Base-by-base conservation (phyloP, 2,888 invertebrate genomes). In the Sinhomidia bicolor region DNA sequence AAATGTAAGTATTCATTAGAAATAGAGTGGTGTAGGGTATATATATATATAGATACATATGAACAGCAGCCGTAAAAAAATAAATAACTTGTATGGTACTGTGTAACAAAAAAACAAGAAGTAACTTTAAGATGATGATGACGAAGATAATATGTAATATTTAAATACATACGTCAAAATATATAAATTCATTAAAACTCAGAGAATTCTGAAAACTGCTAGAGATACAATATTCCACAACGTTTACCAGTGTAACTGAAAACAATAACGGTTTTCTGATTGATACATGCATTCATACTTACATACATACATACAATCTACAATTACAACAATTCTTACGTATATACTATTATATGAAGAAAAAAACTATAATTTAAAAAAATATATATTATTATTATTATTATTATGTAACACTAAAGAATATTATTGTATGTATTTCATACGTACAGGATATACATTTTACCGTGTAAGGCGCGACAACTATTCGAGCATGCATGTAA, bases 241-340 rank as follows among this genome's bases (percentile, higher is more conserved):
- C 57, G 79, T 88, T 83, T 84, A 89, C 89, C 84, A 89, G 85
- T 80, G 89, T 89, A 89, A 89, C 89, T 85, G 89, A 89, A 84
- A 89, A 89, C 89, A 89, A 89, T 89, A 78, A 88, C 57, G 83
- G 88, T 88, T 88, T 88, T 88, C 88, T 88, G 78, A 84, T 71
- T 80, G 54, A 65, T 78, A 76, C 32, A 83, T 78, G 60, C 51
- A 26, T n/a, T 29, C 14, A 51, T 20, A 57, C n/a, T 57, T 36
- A 29, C 32, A 51, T 54, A 65, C 26, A 62, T 29, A n/a, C n/a
- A n/a, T n/a, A n/a, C n/a, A n/a, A n/a, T n/a, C n/a, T n/a, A n/a
- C n/a, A n/a, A n/a, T n/a, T n/a, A n/a, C n/a, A n/a, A n/a, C n/a
- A n/a, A n/a, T n/a, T n/a, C 26, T 65, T 60, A 80, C 80, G n/a